Evolutionary conservation across 2,113 vertebrate species (phyloP).

Genomic region (Pseudolaguvia tuberculata): DNA sequence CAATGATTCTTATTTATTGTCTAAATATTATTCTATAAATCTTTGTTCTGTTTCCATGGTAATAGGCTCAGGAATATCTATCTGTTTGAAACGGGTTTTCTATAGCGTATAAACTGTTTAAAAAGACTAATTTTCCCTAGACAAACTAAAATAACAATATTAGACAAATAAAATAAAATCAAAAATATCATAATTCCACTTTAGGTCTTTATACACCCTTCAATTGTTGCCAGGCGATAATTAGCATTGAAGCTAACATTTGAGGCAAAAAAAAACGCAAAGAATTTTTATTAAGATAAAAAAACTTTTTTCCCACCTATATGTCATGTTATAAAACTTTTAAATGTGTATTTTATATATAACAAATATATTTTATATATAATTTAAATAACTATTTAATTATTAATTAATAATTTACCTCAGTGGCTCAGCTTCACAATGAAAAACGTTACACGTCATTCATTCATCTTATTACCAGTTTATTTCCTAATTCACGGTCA

Average conservation of each 20-base stretch:
- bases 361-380: no score
- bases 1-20: neutral
- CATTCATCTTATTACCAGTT: no score
- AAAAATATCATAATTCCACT: neutral
- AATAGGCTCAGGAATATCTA: neutral
- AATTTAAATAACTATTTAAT: no score
- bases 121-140: neutral
- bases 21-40: neutral
- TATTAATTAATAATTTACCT: neutral
- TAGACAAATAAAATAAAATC: neutral
- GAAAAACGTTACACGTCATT: no score
- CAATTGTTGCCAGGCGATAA: neutral
- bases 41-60: constrained; percentile 12
- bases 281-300: no score
- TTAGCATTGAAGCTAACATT: neutral
- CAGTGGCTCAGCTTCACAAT: neutral
- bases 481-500: no score
- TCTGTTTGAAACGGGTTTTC: no score
- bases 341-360: no score
- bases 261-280: neutral
- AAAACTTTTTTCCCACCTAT: no score
- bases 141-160: neutral
- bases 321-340: no score
- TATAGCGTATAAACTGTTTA: no score
- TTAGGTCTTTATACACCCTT: neutral